Evolutionary conservation across 2,113 vertebrate genomes (phyloP), one percentile per base, ranked within the genome.

Genomic region (Corapipo altera): DNA sequence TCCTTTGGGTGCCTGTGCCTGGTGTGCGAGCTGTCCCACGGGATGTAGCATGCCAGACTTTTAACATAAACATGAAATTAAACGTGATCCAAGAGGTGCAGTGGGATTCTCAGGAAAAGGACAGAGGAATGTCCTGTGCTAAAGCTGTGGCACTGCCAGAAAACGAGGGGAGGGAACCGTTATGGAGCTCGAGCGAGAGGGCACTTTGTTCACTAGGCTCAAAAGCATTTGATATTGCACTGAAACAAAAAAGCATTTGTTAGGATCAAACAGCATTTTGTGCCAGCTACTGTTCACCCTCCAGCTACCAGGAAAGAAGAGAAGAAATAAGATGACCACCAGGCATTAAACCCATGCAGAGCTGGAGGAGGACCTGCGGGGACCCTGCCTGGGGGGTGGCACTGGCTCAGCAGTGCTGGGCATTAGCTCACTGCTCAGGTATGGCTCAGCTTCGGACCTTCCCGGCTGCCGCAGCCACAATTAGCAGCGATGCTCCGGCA

Each of bases 1-100:
- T 80, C 15, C 83, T 80, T 15, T 32, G 46, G 64, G 46, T 73
- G 65, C 76, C 88, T 33, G 61, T 3, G 43, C 62, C 64, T 41
- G 64, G 18, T 21, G 0, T 0, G 26, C 0, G 1, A 58, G 76
- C 72, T 78, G 73, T 66, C 64, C 89, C 51, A 44, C 0, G 2
- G 41, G 77, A 14, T 19, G 33, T 28, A 55, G 28, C 0, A 5
- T 74, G 61, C 48, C 74, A 89, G 90, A 27, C 66, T 65, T 65
- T 32, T 14, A 84, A 26, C 18, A 69, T 5, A 54, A 86, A 57
- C 74, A 54, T 9, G 3, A 15, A 41, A 75, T 39, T 66, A 41
- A 51, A 49, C 20, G 18, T 37, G n/a, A 73, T 83, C 51, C 51
- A 46, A 46, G 77, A 66, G 39, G 23, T 35, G 55, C 57, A 24